Percentiles rank a stretch among this genome's conserved stretches.
phyloP scores from a whole-genome alignment of 2,888 invertebrate species.

The Aporophyla nigra region DNA sequence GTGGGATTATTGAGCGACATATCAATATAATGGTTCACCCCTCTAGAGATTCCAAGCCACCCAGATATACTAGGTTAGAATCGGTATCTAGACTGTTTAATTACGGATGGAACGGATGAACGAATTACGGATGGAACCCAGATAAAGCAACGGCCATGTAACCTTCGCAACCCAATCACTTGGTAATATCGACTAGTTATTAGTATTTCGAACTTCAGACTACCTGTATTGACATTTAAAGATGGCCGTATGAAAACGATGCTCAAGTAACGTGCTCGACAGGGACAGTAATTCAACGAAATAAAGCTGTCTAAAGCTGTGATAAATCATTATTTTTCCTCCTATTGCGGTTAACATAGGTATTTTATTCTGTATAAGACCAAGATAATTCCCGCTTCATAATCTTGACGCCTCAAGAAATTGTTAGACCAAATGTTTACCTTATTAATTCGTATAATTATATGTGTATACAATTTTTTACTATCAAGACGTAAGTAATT shows the following conservation, averaged over 20 bases:
- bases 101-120: no score
- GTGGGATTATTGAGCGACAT: no score
- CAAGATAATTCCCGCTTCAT: not conserved
- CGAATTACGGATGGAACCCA: no score
- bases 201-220: not conserved
- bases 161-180: constrained; percentile 7
- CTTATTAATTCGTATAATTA: not conserved
- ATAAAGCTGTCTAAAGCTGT: no score
- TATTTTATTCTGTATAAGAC: not conserved
- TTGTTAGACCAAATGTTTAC: not conserved
- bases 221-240: no score
- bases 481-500: not conserved
- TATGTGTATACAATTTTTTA: not conserved
- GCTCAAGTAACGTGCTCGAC: not conserved
- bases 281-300: not conserved
- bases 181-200: not conserved
- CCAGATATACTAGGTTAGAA: no score
- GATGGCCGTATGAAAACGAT: not conserved
- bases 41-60: not conserved
- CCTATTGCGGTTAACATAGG: not conserved
- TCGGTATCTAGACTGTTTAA: no score
- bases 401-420: not conserved
- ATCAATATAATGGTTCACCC: not conserved
- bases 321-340: not conserved
- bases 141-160: not conserved